Conservation (phyloP, 2,888 invertebrate genomes). For the Adela reaumurella region DNA sequence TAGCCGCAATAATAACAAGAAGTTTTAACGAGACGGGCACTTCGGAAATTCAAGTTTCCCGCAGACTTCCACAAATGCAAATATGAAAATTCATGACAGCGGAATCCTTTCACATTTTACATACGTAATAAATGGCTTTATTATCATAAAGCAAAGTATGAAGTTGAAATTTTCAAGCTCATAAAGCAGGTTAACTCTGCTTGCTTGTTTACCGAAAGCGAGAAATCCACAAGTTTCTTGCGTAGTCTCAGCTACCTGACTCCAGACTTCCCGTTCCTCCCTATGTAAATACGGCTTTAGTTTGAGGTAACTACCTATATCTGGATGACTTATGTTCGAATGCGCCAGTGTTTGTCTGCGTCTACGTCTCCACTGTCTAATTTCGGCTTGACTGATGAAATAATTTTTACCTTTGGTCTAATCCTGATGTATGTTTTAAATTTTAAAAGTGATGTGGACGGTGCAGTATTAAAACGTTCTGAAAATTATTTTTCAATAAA, state of each 20-base stretch:
- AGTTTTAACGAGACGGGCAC: neutral
- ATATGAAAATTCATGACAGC: neutral
- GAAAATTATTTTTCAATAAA: too few species aligned
- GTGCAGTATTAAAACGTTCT: too few species aligned
- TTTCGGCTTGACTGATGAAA: too few species aligned
- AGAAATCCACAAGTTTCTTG: neutral
- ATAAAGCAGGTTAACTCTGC: constrained; percentile 19
- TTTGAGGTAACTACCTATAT: neutral
- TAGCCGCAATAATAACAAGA: neutral
- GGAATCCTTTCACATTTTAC: constrained; percentile 16
- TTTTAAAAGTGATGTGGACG: too few species aligned
- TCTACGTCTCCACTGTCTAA: too few species aligned
- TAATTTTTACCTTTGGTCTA: too few species aligned
- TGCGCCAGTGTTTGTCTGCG: neutral
- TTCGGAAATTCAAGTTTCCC: neutral
- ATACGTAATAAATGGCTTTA: constrained; percentile 35
- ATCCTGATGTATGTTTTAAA: too few species aligned
- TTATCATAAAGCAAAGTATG: constrained; percentile 28
- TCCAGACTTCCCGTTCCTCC: neutral
- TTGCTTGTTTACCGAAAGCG: neutral
- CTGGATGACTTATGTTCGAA: neutral
- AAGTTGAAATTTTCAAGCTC: constrained; percentile 24
- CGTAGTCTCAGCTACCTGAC: neutral
- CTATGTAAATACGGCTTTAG: neutral
- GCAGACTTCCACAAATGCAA: neutral